Base-by-base conservation (phyloP, 2,888 invertebrate genomes). In the Drosophila helvetica region DNA sequence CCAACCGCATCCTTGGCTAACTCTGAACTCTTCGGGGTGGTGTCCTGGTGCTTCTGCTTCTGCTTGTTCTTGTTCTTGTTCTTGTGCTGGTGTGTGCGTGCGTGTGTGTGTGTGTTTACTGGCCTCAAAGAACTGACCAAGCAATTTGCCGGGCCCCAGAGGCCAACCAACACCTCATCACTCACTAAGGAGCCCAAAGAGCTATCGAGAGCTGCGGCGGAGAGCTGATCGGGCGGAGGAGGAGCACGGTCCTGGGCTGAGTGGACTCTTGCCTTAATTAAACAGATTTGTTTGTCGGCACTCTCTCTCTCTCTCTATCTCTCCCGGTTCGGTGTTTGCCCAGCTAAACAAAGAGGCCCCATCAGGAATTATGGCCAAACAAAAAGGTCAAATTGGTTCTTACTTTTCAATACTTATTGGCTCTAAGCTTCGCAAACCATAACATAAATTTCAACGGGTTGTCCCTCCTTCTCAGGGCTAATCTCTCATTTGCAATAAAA, bases 131-230 rank as follows among this genome's bases (percentile, higher is more conserved):
- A 75, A 69, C 75, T 73, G 72, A 73, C 72, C 75, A 75, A 73
- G 72, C 72, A 72, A 75, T 73, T 75, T 75, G 75, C 72, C 74
- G 68, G 59, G 69, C 73, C 75, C 59, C n/a, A 74, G 75, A 63
- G 75, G 76, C 74, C 63, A 74, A 63, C 69, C 74, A 75, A 74
- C 74, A 75, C 71, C 74, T 74, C 74, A 75, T 74, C 75, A 69
- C 75, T 75, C 76, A 74, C 71, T 59, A 30, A 18, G 18, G 54
- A 22, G 69, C 30, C 69, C 43, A 51, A 69, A 46, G 70, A 70
- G 67, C 47, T 18, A 18, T 7, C 19, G 42, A 27, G 42, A 45
- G 33, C 33, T 33, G 53, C 30, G 43, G 15, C 19, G 30, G 25
- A 42, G 48, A n/a, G n/a, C n/a, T n/a, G n/a, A n/a, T n/a, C n/a